Conservation (phyloP, 2,797 vertebrate species). For the Hydrolagus colliei region DNA sequence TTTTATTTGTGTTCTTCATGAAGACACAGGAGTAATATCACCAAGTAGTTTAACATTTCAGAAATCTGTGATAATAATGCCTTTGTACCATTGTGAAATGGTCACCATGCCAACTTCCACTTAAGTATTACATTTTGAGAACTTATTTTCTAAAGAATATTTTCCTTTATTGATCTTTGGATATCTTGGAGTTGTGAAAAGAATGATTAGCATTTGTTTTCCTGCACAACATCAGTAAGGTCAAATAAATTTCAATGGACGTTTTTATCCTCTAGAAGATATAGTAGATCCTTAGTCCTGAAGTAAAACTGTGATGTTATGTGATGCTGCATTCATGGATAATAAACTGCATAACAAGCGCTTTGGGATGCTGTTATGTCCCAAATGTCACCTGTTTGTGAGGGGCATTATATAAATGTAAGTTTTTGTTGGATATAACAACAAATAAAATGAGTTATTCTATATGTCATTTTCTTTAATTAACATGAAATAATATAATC, state of each 20-base stretch:
- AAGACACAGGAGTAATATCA: neutral
- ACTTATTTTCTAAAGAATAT: neutral
- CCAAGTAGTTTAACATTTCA: neutral
- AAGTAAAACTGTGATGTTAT: neutral
- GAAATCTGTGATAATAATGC: neutral
- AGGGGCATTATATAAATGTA: no score
- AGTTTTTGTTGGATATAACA: no score
- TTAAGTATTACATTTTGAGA: neutral
- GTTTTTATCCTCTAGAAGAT: neutral
- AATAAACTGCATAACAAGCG: no score
- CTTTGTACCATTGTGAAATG: neutral
- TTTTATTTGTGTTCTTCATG: slow-evolving; percentile 7
- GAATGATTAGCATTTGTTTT: neutral
- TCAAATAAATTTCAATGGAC: neutral
- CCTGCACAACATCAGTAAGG: neutral
- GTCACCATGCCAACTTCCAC: neutral
- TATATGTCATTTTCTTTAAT: no score
- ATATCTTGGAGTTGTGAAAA: neutral
- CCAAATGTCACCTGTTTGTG: no score
- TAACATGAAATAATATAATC: no score
- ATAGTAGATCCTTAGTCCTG: neutral
- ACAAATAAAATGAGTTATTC: no score
- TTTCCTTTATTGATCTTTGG: no score
- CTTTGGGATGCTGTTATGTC: no score
- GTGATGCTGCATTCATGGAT: no score